Conservation (phyloP, 2,797 vertebrate genomes). For the Pachyuromys duprasi region DNA sequence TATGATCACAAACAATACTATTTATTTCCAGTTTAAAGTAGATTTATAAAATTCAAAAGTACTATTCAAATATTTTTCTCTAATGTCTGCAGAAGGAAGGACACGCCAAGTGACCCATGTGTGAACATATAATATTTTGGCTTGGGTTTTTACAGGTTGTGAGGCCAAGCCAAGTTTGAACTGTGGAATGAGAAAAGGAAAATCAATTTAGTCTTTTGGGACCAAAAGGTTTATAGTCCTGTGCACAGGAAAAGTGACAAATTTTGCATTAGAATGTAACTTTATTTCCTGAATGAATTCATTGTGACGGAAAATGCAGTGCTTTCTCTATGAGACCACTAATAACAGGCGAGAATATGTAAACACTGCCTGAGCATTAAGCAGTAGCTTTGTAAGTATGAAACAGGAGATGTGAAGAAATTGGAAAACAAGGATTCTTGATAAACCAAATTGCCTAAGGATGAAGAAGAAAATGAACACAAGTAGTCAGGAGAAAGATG, state of each 20-base stretch:
- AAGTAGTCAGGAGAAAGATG: conserved; percentile 12
- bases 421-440: conserved; percentile 4
- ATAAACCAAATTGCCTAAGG: conserved; percentile 29
- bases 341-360: conserved; percentile 46
- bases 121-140: conserved; percentile 8
- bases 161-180: conserved; percentile 32
- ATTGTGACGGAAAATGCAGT: conserved; percentile 1
- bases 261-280: conserved; percentile 50
- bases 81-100: conserved; percentile 7
- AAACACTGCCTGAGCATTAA: background rate
- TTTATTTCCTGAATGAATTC: conserved; percentile 49
- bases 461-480: conserved; percentile 51
- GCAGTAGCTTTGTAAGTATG: background rate
- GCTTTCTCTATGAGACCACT: conserved; percentile 6
- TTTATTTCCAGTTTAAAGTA: conserved; percentile 52
- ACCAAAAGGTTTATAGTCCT: conserved; percentile 72
- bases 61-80: background rate
- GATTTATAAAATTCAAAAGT: background rate
- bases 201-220: conserved; percentile 74
- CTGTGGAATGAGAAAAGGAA: conserved; percentile 69
- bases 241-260: conserved; percentile 59
- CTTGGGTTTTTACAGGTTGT: conserved; percentile 37
- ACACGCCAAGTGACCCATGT: background rate
- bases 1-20: background rate
- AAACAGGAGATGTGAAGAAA: conserved; percentile 9